Evolutionary conservation across 2,888 invertebrate species (phyloP), one percentile per base, ranked within the genome.

Genomic region (Yponomeuta plumbellus): DNA sequence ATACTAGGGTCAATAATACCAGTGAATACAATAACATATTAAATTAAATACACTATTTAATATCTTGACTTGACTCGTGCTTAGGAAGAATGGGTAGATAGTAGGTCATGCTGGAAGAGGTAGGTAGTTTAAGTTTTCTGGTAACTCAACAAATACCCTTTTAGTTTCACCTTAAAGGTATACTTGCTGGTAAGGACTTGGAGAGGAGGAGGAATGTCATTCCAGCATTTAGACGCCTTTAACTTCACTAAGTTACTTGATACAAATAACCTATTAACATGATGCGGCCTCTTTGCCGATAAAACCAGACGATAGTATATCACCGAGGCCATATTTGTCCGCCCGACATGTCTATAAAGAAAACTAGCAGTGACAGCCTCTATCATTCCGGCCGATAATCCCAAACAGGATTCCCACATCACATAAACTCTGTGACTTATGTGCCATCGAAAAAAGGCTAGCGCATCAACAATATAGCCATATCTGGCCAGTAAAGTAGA

Each of bases 401-500:
- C 58, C 13, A 62, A 62, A 61, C 57, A 65, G 58, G 59, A 59
- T 59, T 65, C 58, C 40, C 59, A 58, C 71, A 69, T 69, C 70
- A 68, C 72, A 71, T 71, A 72, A 70, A 71, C 68, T 58, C 65
- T 20, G 21, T 59, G 68, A 68, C 68, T 69, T 70, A 70, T 71
- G 70, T 68, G 69, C 67, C 69, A 69, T 71, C 68, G 65, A 66
- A 67, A 69, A 68, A 67, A 70, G 71, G 77, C 76, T 78, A 77
- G 74, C 76, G 70, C 71, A 77, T 76, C 77, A 76, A 70, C 74
- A 73, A 73, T 74, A 75, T 74, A 52, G 75, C 74, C 74, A 71
- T 71, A 74, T 75, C 71, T 17, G 71, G 72, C 70, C 76, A 75
- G 74, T 76, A 76, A 76, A 78, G 75, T 74, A 79, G 80, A 81